Percentiles rank a stretch among this genome's conserved stretches.
These are phyloP conservation scores for Lomographa bimaculata DNA, from an alignment of 2,888 invertebrate genomes.

Conservation along the genomic window DNA sequence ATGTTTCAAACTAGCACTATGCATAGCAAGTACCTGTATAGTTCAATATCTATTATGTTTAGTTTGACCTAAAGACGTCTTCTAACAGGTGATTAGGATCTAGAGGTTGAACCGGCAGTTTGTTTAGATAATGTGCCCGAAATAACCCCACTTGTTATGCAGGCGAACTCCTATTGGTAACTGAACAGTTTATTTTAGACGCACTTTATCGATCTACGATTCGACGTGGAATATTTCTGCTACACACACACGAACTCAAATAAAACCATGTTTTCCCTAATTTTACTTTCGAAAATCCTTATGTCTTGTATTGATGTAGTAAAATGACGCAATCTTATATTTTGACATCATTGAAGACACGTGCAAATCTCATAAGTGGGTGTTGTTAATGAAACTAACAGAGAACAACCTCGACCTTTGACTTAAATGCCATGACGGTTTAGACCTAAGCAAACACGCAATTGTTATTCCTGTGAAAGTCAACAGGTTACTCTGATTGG, in stretches of 20 bases:
- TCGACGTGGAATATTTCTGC: conserved; percentile 37
- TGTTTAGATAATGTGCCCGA: conserved; percentile 54
- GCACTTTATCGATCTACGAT: conserved; percentile 23
- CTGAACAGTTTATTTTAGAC: conserved; percentile 51
- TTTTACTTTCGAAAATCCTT: too few relatives aligned
- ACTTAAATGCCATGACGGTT: conserved; percentile 17
- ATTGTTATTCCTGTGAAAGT: conserved; percentile 17
- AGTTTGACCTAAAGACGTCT: conserved; percentile 20
- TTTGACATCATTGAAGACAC: conserved; percentile 2
- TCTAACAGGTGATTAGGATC: conserved; percentile 43
- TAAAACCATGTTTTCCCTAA: too few relatives aligned
- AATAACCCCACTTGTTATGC: conserved; percentile 54
- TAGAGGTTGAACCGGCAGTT: conserved; percentile 37
- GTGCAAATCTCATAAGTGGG: conserved; percentile 11
- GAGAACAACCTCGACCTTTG: conserved; percentile 14
- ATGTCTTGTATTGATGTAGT: too few relatives aligned
- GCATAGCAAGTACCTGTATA: too few relatives aligned
- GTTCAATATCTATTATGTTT: conserved; percentile 11
- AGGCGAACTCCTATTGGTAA: conserved; percentile 43
- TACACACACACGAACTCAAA: conserved; percentile 1
- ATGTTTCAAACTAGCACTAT: too few relatives aligned
- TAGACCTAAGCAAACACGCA: conserved; percentile 36
- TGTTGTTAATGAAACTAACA: conserved; percentile 6
- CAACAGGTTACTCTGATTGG: background rate
- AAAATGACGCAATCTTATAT: too few relatives aligned